Base-by-base conservation (phyloP, 1,140 invertebrate species). In the Heliothis subflexa region DNA sequence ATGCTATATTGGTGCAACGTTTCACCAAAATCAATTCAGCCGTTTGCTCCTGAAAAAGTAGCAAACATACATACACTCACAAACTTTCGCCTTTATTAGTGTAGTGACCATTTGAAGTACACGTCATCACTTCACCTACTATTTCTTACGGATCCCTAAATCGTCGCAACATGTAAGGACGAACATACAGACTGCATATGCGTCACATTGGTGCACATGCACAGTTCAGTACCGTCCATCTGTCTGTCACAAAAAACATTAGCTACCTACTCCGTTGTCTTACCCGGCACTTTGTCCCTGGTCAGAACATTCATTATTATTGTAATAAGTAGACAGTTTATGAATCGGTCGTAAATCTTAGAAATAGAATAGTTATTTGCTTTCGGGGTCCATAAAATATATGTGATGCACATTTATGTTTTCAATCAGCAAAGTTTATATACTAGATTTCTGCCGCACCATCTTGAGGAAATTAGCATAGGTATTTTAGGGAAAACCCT, bases 161-260 rank as follows among this genome's bases (percentile, higher is more conserved):
- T 40, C 47, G n/a, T 18, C 1, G 49, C 47, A 64, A 10, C 14
- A 47, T 12, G 57, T 68, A 68, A 25, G 18, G 1, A 28, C 18
- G 13, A 25, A 13, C 25, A 62, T 54, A 71, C 55, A 59, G 81
- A 62, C 59, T 81, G 80, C 88, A 89, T 84, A 85, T 88, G 87
- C 83, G 52, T 79, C 79, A 88, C 89, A 91, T 89, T 91, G 87
- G 87, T 74, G 86, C 84, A 81, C 78, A 82, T 82, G 73, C 82
- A 78, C 57, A 14, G 5, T 2, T 57, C 55, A 64, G 14, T 68
- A 64, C 76, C 50, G 68, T 62, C 66, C 70, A 81, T 57, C 76
- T 82, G 87, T 89, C 84, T 86, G 86, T 81, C 75, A 77, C 78
- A 83, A 89, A 89, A 89, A 89, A 87, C 33, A 33, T 71, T 40